A percentile compares a stretch with the other conserved stretches of the same genome.
These are phyloP conservation scores for Melanocharis versteri DNA, from an alignment of 2,113 vertebrate genomes.

Conservation along the genomic window DNA sequence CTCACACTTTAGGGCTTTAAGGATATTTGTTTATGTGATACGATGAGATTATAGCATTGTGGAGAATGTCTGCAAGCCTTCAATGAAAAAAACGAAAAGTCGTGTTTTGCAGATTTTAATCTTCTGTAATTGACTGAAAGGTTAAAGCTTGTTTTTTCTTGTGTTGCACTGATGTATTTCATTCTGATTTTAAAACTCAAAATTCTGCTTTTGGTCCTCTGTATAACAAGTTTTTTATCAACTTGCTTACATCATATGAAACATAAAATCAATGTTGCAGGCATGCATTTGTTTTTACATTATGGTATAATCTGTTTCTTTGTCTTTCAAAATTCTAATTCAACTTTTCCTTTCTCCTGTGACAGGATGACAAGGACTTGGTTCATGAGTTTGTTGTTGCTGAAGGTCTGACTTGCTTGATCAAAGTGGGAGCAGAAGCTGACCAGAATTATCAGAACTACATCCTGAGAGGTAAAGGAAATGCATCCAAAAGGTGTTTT, in stretches of 20 bases:
- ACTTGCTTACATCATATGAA: neutral
- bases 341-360: neutral
- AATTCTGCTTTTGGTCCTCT: neutral
- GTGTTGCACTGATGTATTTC: neutral
- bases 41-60: neutral
- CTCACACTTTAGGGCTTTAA: neutral
- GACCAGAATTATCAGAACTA: slow-evolving; percentile 99
- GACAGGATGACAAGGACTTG: slow-evolving; percentile 97
- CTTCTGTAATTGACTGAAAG: neutral
- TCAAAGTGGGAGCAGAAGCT: slow-evolving; percentile 94
- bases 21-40: neutral
- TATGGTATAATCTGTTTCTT: neutral
- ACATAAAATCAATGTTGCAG: neutral
- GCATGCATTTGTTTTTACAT: neutral
- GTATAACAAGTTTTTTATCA: neutral
- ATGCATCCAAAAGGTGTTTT: neutral
- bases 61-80: neutral
- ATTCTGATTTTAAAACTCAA: neutral
- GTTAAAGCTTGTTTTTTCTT: neutral
- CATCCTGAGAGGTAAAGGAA: slow-evolving; percentile 90
- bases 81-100: neutral
- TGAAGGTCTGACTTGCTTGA: slow-evolving; percentile 93
- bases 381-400: slow-evolving; percentile 96
- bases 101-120: neutral
- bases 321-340: neutral